A percentile compares a stretch with the other conserved stretches of the same genome.
Evolutionary conservation across 2,797 vertebrate species (phyloP).

Genomic region (Odontamblyopus lacepedii): DNA sequence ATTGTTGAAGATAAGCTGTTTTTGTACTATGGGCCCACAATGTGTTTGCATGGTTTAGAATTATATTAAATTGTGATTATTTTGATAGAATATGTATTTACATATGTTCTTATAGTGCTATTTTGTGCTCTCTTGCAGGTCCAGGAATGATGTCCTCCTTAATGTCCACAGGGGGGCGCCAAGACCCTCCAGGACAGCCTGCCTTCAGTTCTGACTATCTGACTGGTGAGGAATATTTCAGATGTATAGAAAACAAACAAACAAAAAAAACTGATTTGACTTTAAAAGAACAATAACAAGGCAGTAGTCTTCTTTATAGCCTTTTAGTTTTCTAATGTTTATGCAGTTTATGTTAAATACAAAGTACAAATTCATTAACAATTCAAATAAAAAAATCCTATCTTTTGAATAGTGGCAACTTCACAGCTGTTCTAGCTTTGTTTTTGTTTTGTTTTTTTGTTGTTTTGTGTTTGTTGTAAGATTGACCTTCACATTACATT

Average conservation of each 20-base stretch:
- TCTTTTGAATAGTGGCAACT: too few relatives aligned
- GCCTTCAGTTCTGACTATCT: constrained; percentile 70
- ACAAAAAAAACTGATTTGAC: neutral
- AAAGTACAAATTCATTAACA: neutral
- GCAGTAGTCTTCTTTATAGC: neutral
- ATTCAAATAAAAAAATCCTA: too few relatives aligned
- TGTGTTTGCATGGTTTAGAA: neutral
- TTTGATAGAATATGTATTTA: neutral
- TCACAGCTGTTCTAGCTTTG: too few relatives aligned
- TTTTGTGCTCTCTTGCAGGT: constrained; percentile 41
- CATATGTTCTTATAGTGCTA: neutral
- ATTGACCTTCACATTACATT: too few relatives aligned
- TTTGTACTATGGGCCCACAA: too few relatives aligned
- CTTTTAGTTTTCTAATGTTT: neutral
- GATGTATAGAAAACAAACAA: too few relatives aligned
- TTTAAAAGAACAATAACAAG: neutral
- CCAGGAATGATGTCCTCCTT: constrained; percentile 65
- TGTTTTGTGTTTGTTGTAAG: too few relatives aligned
- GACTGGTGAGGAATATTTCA: constrained; percentile 66
- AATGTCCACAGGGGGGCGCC: constrained; percentile 66
- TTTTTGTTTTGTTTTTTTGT: too few relatives aligned
- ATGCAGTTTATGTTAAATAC: neutral
- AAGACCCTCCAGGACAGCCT: constrained; percentile 68
- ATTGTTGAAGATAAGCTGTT: neutral
- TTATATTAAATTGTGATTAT: neutral